A percentile compares a stretch with the other conserved stretches of the same genome.
Conservation (phyloP, 2,888 invertebrate species). For the Eupeodes latifasciatus region DNA sequence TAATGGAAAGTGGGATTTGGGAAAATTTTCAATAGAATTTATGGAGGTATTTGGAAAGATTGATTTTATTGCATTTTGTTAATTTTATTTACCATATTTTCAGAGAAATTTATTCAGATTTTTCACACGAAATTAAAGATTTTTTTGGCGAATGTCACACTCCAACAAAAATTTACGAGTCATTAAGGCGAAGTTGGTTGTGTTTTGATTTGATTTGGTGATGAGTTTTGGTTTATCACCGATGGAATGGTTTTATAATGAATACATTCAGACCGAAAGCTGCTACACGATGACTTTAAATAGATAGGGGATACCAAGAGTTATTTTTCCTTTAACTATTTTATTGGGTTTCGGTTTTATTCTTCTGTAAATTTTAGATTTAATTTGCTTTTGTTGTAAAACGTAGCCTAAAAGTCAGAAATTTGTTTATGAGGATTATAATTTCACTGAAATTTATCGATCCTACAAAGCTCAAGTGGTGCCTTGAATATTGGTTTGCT, state of each 20-base stretch:
- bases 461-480: too few species aligned
- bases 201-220: background rate
- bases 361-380: too few species aligned
- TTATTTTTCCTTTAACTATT: too few species aligned
- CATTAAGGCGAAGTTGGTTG: conserved; percentile 67
- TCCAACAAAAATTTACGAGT: conserved; percentile 74
- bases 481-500: too few species aligned
- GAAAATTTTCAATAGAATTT: background rate
- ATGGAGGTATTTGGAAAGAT: background rate
- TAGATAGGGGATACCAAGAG: too few species aligned
- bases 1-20: conserved; percentile 20
- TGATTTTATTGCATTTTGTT: background rate
- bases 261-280: background rate
- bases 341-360: too few species aligned
- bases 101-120: conserved; percentile 55
- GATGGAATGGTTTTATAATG: background rate
- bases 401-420: too few species aligned
- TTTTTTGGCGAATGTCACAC: conserved; percentile 68
- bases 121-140: conserved; percentile 60
- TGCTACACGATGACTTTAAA: too few species aligned
- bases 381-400: too few species aligned
- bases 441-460: too few species aligned
- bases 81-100: conserved; percentile 65
- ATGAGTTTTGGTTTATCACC: background rate
- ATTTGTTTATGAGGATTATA: too few species aligned